Percentiles rank a stretch among this genome's conserved stretches.
Conservation (phyloP, 2,888 invertebrate species). For the Oligia strigilis region DNA sequence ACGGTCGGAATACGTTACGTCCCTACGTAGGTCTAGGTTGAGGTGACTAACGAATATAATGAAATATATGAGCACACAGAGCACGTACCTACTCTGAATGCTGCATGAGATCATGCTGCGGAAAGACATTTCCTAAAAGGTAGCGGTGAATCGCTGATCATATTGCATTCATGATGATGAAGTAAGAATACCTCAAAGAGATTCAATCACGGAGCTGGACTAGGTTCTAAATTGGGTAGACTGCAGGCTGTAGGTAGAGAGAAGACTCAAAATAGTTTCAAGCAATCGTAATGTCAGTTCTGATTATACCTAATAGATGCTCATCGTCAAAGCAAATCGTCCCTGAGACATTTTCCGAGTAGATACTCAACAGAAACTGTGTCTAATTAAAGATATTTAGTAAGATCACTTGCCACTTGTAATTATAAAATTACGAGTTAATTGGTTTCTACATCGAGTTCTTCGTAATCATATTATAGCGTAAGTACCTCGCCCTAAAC, state of each 20-base stretch:
- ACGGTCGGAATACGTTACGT: slow-evolving; percentile 14
- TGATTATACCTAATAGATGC: slow-evolving; percentile 20
- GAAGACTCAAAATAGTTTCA: neutral
- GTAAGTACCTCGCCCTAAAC: slow-evolving; percentile 12
- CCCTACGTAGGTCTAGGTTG: slow-evolving; percentile 43
- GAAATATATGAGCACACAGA: slow-evolving; percentile 23
- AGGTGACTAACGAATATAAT: slow-evolving; percentile 38
- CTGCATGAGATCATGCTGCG: slow-evolving; percentile 36
- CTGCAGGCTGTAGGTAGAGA: neutral
- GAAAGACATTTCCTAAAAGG: slow-evolving; percentile 30
- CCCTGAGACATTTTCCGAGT: slow-evolving; percentile 50
- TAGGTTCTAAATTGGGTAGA: neutral
- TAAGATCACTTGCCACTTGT: slow-evolving; percentile 56
- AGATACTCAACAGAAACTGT: slow-evolving; percentile 55
- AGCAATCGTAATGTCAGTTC: slow-evolving; percentile 10
- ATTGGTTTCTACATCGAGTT: slow-evolving; percentile 55
- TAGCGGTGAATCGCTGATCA: slow-evolving; percentile 8
- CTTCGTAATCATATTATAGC: slow-evolving; percentile 30
- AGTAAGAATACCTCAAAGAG: neutral
- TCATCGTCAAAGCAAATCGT: slow-evolving; percentile 47
- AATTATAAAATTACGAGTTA: slow-evolving; percentile 56
- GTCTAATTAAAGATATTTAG: slow-evolving; percentile 56
- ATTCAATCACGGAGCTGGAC: neutral
- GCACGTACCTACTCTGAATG: slow-evolving; percentile 19
- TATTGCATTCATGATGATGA: neutral